Conservation (phyloP, 2,888 invertebrate species). For the Bibio marci region DNA sequence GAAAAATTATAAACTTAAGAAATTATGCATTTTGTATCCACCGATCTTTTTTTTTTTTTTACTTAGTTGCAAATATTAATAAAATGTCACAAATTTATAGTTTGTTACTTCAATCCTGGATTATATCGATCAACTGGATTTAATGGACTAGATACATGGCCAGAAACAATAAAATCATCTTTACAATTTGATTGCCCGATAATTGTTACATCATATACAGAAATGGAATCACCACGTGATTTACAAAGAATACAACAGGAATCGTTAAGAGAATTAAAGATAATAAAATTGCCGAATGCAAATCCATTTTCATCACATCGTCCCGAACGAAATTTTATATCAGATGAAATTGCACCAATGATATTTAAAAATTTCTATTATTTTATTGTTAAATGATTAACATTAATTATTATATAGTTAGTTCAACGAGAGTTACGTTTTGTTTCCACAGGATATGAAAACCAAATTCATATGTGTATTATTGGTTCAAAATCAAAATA, state of each 20-base stretch:
- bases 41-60: too few relatives aligned
- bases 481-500: too few relatives aligned
- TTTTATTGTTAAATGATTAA: conserved; percentile 30
- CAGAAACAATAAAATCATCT: conserved; percentile 39
- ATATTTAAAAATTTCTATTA: conserved; percentile 55
- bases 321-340: conserved; percentile 57
- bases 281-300: conserved; percentile 35
- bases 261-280: conserved; percentile 28
- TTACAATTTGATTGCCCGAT: conserved; percentile 39
- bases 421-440: too few relatives aligned
- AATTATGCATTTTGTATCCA: too few relatives aligned
- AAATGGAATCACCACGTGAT: conserved; percentile 46
- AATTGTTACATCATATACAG: conserved; percentile 47
- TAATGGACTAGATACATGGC: conserved; percentile 47
- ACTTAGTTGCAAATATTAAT: too few relatives aligned
- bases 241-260: conserved; percentile 36
- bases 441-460: too few relatives aligned
- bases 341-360: conserved; percentile 49
- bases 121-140: conserved; percentile 48
- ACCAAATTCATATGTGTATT: too few relatives aligned
- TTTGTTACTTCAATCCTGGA: conserved; percentile 56
- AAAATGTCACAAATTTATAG: conserved; percentile 30
- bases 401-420: neutral
- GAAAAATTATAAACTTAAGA: too few relatives aligned
- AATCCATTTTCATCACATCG: conserved; percentile 52